Conservation (phyloP, 2,888 invertebrate genomes). For the Creontiades dilutus region DNA sequence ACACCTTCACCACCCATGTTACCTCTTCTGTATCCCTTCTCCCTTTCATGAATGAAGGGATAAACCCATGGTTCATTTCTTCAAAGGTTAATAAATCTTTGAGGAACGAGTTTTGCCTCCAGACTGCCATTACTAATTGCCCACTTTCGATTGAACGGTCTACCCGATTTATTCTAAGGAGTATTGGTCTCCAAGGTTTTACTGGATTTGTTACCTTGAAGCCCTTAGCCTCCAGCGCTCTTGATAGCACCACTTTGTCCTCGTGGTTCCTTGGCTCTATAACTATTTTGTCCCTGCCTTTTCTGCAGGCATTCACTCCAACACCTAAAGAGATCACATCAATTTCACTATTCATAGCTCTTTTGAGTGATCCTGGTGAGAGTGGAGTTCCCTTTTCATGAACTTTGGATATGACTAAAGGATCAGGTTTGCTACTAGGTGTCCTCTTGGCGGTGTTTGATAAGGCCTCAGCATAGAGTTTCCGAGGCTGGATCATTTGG, state of each 20-base stretch:
- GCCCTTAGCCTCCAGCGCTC: background rate
- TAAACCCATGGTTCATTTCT: background rate
- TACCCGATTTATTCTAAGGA: background rate
- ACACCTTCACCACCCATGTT: background rate
- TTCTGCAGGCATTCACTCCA: no score
- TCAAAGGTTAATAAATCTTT: background rate
- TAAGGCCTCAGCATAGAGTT: no score
- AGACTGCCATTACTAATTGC: background rate
- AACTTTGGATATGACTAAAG: no score
- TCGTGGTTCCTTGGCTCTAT: conserved; percentile 3
- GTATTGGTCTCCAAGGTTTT: background rate
- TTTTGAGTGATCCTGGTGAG: no score
- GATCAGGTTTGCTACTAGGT: no score
- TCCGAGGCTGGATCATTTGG: no score
- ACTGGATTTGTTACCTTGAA: background rate
- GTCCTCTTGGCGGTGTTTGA: no score
- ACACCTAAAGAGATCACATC: no score
- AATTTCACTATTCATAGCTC: no score
- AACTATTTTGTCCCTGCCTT: no score
- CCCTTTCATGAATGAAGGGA: background rate
- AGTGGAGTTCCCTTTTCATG: no score
- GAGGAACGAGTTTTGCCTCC: background rate
- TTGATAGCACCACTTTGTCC: background rate
- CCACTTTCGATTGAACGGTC: background rate
- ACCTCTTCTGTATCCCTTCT: background rate